Conservation (phyloP, 2,113 vertebrate species). For the Tringa solitaria region DNA sequence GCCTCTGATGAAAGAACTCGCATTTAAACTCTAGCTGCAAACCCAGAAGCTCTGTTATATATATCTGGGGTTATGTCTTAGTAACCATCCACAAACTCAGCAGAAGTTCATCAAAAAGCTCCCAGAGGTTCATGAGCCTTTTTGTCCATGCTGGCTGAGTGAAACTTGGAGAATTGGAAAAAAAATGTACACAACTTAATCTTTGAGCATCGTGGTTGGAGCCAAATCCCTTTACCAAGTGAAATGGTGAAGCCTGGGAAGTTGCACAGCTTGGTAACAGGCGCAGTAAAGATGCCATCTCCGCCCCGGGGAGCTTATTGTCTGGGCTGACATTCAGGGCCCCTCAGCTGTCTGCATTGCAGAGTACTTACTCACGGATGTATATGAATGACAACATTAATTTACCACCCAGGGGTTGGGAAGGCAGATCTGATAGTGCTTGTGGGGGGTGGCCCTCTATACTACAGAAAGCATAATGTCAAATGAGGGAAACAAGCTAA, state of each 20-base stretch:
- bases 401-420: conserved; percentile 42
- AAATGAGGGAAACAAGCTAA: not conserved
- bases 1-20: not conserved
- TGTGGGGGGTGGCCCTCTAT: not conserved
- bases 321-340: not conserved
- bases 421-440: conserved; percentile 46
- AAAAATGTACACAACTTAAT: not conserved
- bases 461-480: not conserved
- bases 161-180: not conserved
- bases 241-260: not conserved
- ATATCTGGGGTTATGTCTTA: not conserved
- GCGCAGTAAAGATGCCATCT: not conserved
- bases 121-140: not conserved
- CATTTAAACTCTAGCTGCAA: not conserved
- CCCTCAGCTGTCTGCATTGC: conserved; percentile 24
- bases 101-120: not conserved
- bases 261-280: conserved; percentile 3
- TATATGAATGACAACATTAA: conserved; percentile 41
- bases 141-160: not conserved
- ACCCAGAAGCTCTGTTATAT: not conserved
- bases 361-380: conserved; percentile 52
- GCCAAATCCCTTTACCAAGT: not conserved
- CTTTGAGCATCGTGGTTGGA: not conserved
- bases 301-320: not conserved
- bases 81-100: not conserved